These are phyloP conservation scores for Caenorhabditis sp. DNA, from an alignment of 2,888 invertebrate genomes.

Conservation along the genomic window DNA sequence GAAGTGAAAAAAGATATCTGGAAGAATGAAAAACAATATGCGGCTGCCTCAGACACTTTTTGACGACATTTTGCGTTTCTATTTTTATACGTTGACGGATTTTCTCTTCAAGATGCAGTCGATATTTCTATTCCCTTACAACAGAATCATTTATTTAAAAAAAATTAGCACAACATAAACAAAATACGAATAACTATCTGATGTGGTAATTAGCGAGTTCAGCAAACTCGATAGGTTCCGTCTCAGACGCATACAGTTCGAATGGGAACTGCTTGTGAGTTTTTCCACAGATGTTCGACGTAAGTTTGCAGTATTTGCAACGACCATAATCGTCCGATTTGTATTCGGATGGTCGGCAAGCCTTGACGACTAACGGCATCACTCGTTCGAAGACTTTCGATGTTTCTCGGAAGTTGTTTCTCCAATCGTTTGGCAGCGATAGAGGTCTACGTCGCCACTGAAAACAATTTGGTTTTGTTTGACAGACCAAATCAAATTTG, in stretches of 20 bases:
- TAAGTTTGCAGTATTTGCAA: conserved; percentile 16
- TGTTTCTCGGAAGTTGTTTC: conserved; percentile 16
- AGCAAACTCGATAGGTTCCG: conserved; percentile 9
- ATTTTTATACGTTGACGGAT: conserved; percentile 12
- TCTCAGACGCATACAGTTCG: not conserved
- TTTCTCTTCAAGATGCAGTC: too few species aligned
- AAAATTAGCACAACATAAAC: too few species aligned
- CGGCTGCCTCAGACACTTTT: conserved; percentile 12
- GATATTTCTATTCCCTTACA: too few species aligned
- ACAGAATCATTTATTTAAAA: too few species aligned
- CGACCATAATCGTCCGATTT: not conserved
- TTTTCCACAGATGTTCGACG: not conserved
- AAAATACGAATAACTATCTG: not conserved
- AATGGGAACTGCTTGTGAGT: conserved; percentile 14
- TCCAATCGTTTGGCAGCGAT: not conserved
- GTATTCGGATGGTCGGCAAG: conserved; percentile 5
- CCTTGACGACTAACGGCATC: conserved; percentile 16
- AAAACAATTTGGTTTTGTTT: too few species aligned
- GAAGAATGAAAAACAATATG: conserved; percentile 51
- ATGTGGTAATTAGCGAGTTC: conserved; percentile 7
- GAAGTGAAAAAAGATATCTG: conserved; percentile 50
- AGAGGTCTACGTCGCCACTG: conserved; percentile 35
- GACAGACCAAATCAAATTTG: too few species aligned
- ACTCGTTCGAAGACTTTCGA: conserved; percentile 18
- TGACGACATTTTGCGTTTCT: conserved; percentile 29